phyloP scores from a whole-genome alignment of 2,113 vertebrate genomes.

The Lanius collurio region DNA sequence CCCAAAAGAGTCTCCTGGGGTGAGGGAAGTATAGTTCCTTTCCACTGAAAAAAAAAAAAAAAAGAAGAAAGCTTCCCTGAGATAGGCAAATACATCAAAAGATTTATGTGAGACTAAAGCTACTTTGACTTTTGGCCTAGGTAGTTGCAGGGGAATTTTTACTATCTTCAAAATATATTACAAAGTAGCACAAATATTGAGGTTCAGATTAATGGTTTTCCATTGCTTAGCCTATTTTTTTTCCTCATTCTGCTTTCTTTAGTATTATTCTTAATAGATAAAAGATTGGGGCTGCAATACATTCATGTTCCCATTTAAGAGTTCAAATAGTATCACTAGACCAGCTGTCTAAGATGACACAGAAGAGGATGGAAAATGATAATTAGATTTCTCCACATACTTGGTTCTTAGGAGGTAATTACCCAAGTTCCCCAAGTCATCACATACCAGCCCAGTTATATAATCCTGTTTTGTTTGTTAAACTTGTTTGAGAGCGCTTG shows the following conservation, averaged over 20 bases:
- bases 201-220: not conserved
- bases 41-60: not conserved
- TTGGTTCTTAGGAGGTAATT: conserved; percentile 14
- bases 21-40: not conserved
- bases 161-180: not conserved
- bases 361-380: conserved; percentile 16
- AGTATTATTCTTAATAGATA: not conserved
- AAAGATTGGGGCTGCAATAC: not conserved
- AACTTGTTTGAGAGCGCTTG: conserved; percentile 52
- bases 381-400: conserved; percentile 42
- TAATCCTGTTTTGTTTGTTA: conserved; percentile 57
- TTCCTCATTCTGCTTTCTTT: not conserved
- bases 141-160: not conserved
- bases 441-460: conserved; percentile 31
- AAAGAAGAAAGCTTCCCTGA: not conserved
- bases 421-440: conserved; percentile 15
- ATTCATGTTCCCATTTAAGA: not conserved
- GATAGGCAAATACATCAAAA: not conserved
- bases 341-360: not conserved
- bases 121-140: not conserved
- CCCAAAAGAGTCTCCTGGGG: not conserved
- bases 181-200: not conserved
- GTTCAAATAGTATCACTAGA: not conserved
- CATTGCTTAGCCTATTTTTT: not conserved
- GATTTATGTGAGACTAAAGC: not conserved